Percentiles rank a stretch among this genome's conserved stretches.
Conservation (phyloP, 1,140 invertebrate genomes). For the Drosophila rufa region DNA sequence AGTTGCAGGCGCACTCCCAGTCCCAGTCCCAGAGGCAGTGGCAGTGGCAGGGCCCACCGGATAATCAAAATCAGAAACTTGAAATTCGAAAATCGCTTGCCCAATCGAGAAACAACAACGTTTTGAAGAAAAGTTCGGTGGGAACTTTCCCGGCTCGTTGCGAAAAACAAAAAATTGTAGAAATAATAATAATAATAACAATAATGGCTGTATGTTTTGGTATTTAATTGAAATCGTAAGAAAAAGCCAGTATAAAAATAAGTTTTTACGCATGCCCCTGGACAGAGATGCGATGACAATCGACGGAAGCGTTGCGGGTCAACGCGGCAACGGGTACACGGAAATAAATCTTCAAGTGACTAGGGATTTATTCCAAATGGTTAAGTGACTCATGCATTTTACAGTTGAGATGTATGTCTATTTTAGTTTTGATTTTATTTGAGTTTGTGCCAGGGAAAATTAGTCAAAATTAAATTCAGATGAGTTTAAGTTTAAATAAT, state of each 20-base stretch:
- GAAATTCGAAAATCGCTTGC: conserved; percentile 61
- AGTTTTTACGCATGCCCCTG: conserved; percentile 64
- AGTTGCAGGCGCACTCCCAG: not conserved
- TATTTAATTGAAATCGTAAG: conserved; percentile 57
- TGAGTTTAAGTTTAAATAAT: too few species aligned
- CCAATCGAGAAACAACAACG: conserved; percentile 49
- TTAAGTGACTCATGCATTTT: too few species aligned
- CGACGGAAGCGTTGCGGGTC: conserved; percentile 75
- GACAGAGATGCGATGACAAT: conserved; percentile 59
- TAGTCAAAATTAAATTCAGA: too few species aligned
- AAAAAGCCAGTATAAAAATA: conserved; percentile 53
- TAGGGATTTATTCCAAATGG: not conserved
- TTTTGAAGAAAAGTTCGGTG: conserved; percentile 32
- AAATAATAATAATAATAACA: conserved; percentile 48
- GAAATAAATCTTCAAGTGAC: not conserved
- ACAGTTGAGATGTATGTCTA: too few species aligned
- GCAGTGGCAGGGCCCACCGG: conserved; percentile 11
- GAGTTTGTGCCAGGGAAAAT: too few species aligned
- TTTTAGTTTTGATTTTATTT: too few species aligned
- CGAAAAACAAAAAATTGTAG: conserved; percentile 32
- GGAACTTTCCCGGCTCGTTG: conserved; percentile 61
- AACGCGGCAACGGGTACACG: conserved; percentile 34
- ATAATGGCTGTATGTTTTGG: conserved; percentile 45
- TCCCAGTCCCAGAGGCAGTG: not conserved
- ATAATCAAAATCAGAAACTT: conserved; percentile 63